Percentiles rank a stretch among this genome's conserved stretches.
These are phyloP conservation scores for Sorex fumeus DNA, from an alignment of 2,113 vertebrate species.

Conservation along the genomic window DNA sequence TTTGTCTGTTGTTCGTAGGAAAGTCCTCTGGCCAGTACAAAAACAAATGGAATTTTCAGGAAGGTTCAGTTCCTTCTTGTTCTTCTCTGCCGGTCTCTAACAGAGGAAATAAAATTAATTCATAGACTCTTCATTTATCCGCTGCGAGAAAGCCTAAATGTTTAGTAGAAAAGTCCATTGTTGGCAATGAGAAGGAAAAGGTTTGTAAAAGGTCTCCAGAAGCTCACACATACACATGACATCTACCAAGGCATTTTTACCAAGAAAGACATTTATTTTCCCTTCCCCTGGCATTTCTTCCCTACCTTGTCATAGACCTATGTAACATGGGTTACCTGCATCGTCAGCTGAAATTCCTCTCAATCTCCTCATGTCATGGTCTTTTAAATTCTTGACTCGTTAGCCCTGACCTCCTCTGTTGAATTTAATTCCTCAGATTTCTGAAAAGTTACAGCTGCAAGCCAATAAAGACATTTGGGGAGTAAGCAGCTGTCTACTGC, in stretches of 20 bases:
- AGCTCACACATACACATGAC: not conserved
- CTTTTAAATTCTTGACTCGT: slow-evolving; percentile 14
- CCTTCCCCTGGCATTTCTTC: not conserved
- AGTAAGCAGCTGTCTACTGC: slow-evolving; percentile 45
- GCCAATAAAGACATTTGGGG: slow-evolving; percentile 1
- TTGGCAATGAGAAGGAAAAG: not conserved
- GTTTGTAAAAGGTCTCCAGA: not conserved
- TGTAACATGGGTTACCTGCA: not conserved
- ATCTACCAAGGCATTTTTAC: not conserved
- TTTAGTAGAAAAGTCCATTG: not conserved
- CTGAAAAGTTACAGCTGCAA: slow-evolving; percentile 30
- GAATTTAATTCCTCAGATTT: slow-evolving; percentile 51
- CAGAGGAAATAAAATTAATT: not conserved
- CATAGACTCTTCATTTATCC: not conserved
- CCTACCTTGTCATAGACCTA: not conserved
- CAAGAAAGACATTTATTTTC: not conserved
- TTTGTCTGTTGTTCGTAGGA: not conserved
- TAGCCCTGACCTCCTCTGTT: not conserved
- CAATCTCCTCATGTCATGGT: not conserved
- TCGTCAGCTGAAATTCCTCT: slow-evolving; percentile 2
- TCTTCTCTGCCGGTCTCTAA: not conserved
- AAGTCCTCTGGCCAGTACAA: not conserved
- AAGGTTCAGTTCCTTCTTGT: not conserved
- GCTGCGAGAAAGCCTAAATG: not conserved
- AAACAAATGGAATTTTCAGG: not conserved